Base-by-base conservation (phyloP, 2,888 invertebrate species). In the Podotricha telesiphe region DNA sequence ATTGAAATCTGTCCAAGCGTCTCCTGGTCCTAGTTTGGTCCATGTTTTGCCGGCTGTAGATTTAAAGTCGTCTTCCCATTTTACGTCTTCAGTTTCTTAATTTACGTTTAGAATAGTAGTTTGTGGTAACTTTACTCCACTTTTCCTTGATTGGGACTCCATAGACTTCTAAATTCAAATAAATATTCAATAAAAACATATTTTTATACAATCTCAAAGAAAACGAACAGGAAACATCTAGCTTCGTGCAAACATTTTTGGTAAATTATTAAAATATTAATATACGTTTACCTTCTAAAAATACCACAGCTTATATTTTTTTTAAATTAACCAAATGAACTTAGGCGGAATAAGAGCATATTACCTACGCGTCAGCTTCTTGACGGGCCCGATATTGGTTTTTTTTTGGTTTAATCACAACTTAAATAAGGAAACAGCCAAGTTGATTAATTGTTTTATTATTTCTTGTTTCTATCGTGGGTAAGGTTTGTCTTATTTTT, bases 261-360 rank as follows among this genome's bases (percentile, higher is more conserved):
- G 1, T 0, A 34, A n/a, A n/a, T 53, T 28, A 53, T 53, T 53
- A 53, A 34, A 53, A 53, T 22, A 51, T 51, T 51, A 51, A 51
- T 22, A 51, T 22, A 51, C 13, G 13, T 50, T 22, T 15, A 28
- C 40, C 15, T 20, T 42, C 20, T 42, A 58, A 42, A 22, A 20
- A 42, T 42, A 8, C 42, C 20, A 22, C 1, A 20, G 10, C 20
- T 20, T 10, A 42, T 42, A 58, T 42, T 42, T 58, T n/a, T n/a
- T 58, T n/a, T 22, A 22, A 58, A 58, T 42, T 4, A 58, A 22
- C 20, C 20, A 58, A 58, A 42, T 42, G 58, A 58, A 58, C 22
- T 58, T 20, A 22, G 42, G 22, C 42, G n/a, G 42, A 58, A 42
- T 58, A 58, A 58, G 8, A 42, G 42, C 20, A 10, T 28, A 15